These are phyloP conservation scores for Cottus gobio DNA, from an alignment of 2,113 vertebrate species.

Conservation along the genomic window DNA sequence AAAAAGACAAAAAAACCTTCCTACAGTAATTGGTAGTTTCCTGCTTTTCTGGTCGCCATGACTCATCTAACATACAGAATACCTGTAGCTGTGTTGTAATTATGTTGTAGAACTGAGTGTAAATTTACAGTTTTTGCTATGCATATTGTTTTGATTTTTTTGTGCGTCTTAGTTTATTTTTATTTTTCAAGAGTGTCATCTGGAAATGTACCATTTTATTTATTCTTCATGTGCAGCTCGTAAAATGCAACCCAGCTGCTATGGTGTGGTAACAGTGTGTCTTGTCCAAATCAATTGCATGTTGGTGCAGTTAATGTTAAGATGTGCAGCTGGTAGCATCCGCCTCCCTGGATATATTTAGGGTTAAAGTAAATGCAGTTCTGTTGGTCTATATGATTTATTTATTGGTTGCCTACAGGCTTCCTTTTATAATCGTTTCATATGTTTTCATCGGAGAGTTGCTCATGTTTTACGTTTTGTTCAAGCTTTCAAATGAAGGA, in stretches of 20 bases:
- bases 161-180: slow-evolving; percentile 48
- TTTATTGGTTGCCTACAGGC: slow-evolving; percentile 35
- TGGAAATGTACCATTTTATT: slow-evolving; percentile 14
- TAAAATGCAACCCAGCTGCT: slow-evolving; percentile 56
- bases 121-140: slow-evolving; percentile 68
- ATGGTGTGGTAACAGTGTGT: slow-evolving; percentile 58
- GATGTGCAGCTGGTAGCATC: slow-evolving; percentile 74
- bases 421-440: slow-evolving; percentile 68
- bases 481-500: slow-evolving; percentile 70
- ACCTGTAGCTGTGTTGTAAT: slow-evolving; percentile 65
- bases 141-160: slow-evolving; percentile 53
- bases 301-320: slow-evolving; percentile 62
- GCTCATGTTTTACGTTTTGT: slow-evolving; percentile 66
- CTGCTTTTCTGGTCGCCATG: slow-evolving; percentile 58
- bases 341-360: slow-evolving; percentile 52
- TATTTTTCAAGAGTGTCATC: slow-evolving; percentile 14
- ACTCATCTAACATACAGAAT: slow-evolving; percentile 64
- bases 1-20: no score
- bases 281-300: slow-evolving; percentile 68
- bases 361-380: slow-evolving; percentile 34
- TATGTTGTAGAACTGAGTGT: slow-evolving; percentile 58
- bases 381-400: slow-evolving; percentile 47
- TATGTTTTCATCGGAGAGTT: slow-evolving; percentile 65
- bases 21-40: slow-evolving; percentile 63
- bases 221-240: slow-evolving; percentile 43